Evolutionary conservation across 2,113 vertebrate species (phyloP).

Genomic region (Channa maculata): DNA sequence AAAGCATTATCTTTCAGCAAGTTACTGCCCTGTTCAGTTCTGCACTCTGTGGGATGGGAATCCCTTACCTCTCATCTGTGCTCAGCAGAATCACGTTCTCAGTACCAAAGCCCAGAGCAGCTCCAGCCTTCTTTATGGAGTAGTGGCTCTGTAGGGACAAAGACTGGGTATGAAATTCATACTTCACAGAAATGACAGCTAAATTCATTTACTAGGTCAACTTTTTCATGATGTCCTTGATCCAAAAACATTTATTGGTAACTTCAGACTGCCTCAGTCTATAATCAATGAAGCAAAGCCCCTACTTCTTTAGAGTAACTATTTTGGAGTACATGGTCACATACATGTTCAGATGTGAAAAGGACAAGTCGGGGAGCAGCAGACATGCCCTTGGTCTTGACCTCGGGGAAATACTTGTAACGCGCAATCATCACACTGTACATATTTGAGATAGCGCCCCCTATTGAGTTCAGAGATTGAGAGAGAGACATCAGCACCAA

Average conservation of each 20-base stretch:
- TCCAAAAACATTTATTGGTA: neutral
- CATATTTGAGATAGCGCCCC: constrained; percentile 99
- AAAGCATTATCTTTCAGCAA: too few relatives aligned
- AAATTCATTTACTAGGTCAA: neutral
- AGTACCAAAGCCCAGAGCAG: constrained; percentile 94
- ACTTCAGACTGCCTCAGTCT: constrained; percentile 30
- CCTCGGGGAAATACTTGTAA: constrained; percentile 97
- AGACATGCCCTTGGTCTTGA: constrained; percentile 98
- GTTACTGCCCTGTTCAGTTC: too few relatives aligned
- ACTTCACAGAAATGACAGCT: neutral
- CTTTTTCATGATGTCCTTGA: too few relatives aligned
- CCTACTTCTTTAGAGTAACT: constrained; percentile 37
- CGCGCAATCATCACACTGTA: constrained; percentile 99
- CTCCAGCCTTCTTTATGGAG: constrained; percentile 98
- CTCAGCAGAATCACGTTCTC: constrained; percentile 98
- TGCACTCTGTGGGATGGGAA: neutral
- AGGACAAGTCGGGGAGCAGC: constrained; percentile 95
- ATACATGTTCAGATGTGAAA: constrained; percentile 97
- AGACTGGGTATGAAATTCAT: neutral
- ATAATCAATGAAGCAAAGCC: constrained; percentile 22
- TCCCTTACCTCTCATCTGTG: constrained; percentile 91
- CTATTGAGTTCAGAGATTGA: constrained; percentile 74
- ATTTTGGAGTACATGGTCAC: constrained; percentile 57
- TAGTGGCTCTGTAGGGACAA: constrained; percentile 92
- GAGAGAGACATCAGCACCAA: constrained; percentile 36